phyloP scores from a whole-genome alignment of 2,888 invertebrate genomes.

The Actias luna region DNA sequence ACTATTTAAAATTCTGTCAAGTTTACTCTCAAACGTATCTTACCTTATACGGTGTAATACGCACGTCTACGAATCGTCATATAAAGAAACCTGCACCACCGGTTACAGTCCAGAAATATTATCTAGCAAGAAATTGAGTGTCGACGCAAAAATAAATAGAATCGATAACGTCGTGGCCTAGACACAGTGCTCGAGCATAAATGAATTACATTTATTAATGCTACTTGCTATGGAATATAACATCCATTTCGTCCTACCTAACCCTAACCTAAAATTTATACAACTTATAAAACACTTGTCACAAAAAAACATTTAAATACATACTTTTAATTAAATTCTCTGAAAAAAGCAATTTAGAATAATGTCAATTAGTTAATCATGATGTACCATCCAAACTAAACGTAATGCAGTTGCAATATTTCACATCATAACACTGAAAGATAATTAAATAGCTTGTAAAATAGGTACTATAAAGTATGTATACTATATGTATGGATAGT shows the following conservation, averaged over 20 bases:
- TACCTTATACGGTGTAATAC: constrained; percentile 35
- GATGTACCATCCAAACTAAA: too few species aligned
- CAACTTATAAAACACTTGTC: too few species aligned
- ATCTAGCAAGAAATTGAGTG: constrained; percentile 35
- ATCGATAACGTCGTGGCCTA: constrained; percentile 36
- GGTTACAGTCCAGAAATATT: constrained; percentile 42
- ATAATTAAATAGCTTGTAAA: too few species aligned
- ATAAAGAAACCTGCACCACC: constrained; percentile 48
- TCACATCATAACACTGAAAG: too few species aligned
- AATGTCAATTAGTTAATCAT: too few species aligned
- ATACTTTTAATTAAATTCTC: too few species aligned
- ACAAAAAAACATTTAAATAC: too few species aligned
- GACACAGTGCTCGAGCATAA: constrained; percentile 29
- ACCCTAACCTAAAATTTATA: too few species aligned
- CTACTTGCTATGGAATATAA: neutral
- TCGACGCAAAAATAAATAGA: constrained; percentile 30
- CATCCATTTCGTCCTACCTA: neutral
- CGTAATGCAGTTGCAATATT: too few species aligned
- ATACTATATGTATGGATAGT: too few species aligned
- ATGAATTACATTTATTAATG: constrained; percentile 18
- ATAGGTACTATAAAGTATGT: too few species aligned
- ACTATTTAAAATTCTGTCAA: constrained; percentile 37
- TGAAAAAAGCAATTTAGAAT: too few species aligned
- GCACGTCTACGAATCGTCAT: constrained; percentile 27
- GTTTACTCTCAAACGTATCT: constrained; percentile 28